Conservation (phyloP, 2,113 vertebrate species). For the Macquaria australasica region DNA sequence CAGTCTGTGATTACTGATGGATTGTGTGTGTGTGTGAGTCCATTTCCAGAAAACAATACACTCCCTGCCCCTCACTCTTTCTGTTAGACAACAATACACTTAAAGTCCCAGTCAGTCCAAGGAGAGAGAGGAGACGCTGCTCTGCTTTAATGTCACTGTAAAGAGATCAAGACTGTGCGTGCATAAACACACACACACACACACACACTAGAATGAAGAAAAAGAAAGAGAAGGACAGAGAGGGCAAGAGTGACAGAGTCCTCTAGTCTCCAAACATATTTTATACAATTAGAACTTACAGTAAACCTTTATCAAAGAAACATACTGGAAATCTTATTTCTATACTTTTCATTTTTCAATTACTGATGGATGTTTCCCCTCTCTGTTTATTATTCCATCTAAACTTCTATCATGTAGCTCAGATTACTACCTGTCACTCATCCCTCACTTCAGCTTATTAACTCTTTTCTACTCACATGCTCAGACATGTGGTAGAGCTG, state of each 20-base stretch:
- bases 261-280: conserved; percentile 60
- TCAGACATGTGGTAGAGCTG: too few species aligned
- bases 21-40: conserved; percentile 30
- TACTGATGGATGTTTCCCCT: conserved; percentile 40
- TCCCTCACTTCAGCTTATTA: background rate
- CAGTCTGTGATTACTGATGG: conserved; percentile 32
- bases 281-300: conserved; percentile 79
- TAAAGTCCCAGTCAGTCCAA: conserved; percentile 58
- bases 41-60: conserved; percentile 71
- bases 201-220: conserved; percentile 31
- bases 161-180: conserved; percentile 52
- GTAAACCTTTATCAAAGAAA: conserved; percentile 68
- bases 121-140: conserved; percentile 47
- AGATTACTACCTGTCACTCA: background rate
- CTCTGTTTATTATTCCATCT: conserved; percentile 11
- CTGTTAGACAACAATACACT: conserved; percentile 73
- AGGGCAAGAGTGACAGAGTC: conserved; percentile 17
- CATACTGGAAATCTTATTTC: conserved; percentile 71
- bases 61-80: conserved; percentile 5
- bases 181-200: conserved; percentile 19
- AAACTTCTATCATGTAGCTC: background rate
- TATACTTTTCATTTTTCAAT: conserved; percentile 67
- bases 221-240: conserved; percentile 56
- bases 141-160: conserved; percentile 58
- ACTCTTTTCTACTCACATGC: background rate